Evolutionary conservation across 1,140 invertebrate genomes (phyloP), one percentile per base, ranked within the genome.

Genomic region (Ostrea denselamellosa): DNA sequence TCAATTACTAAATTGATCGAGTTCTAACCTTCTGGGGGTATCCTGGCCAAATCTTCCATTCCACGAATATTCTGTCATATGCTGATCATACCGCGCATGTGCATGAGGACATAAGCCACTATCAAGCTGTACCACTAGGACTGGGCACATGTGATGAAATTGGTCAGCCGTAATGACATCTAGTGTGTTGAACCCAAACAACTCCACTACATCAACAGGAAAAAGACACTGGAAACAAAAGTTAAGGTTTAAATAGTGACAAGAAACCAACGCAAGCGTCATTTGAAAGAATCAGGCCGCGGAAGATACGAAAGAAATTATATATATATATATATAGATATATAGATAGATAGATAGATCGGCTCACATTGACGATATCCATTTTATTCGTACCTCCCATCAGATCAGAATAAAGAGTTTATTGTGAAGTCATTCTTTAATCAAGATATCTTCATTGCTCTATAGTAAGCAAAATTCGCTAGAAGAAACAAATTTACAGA

Each of bases 141-240:
- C 82, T 10, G 82, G 82, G 19, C 82, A 83, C 44, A 83, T 83
- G 53, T 54, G 82, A 53, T 53, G 82, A 83, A 83, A 83, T 53
- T 53, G 51, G 51, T 83, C 82, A 77, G 28, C 68, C 9, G 68
- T 77, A 77, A 77, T 77, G 68, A 77, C 68, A 34, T 77, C 25
- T 12, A 10, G 68, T 14, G 68, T 77, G 25, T 25, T 77, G 68
- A 77, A 77, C 25, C 68, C 68, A 14, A 77, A 77, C 22, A 77
- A 25, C 3, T 28, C 28, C 25, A 77, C 25, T 8, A 77, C 28
- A 25, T 77, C 68, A 25, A 34, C 22, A 34, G 68, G 68, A 77
- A 77, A 34, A 34, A 77, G 68, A 25, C 68, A 77, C 68, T 77
- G 14, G 28, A 77, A 77, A 28, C 25, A 71, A 28, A 12, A 34